A percentile compares a stretch with the other conserved stretches of the same genome.
phyloP scores from a whole-genome alignment of 2,113 vertebrate species.

The Balaeniceps rex region DNA sequence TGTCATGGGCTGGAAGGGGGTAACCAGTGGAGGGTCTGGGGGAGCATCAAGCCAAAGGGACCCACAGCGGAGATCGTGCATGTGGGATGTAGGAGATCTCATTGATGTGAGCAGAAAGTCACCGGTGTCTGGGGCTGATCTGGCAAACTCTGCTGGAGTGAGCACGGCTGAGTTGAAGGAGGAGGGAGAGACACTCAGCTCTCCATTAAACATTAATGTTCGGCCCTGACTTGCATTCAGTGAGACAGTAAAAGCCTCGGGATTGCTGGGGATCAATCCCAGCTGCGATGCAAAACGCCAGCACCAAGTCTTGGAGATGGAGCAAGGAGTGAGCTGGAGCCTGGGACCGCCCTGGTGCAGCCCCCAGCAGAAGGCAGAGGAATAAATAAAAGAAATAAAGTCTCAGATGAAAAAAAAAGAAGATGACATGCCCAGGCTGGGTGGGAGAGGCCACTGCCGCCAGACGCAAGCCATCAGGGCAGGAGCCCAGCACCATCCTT shows the following conservation, averaged over 20 bases:
- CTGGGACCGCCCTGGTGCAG: neutral
- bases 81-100: neutral
- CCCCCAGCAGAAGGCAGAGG: neutral
- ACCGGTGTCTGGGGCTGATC: neutral
- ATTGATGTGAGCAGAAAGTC: neutral
- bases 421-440: neutral
- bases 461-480: neutral
- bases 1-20: neutral
- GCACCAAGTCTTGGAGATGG: neutral
- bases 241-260: neutral
- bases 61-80: accelerated
- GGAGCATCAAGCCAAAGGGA: neutral
- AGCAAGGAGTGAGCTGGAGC: neutral
- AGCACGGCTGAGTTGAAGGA: neutral
- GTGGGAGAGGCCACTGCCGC: neutral
- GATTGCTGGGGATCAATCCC: neutral
- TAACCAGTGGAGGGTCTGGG: neutral
- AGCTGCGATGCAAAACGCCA: neutral
- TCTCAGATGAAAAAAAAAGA: neutral
- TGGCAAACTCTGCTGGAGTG: neutral
- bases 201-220: conserved; percentile 4
- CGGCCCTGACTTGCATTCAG: neutral
- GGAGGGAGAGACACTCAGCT: neutral
- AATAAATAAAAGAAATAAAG: neutral
- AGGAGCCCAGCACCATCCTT: neutral